These are phyloP conservation scores for Rhaphigaster nebulosa DNA, from an alignment of 2,888 invertebrate species.

Conservation along the genomic window DNA sequence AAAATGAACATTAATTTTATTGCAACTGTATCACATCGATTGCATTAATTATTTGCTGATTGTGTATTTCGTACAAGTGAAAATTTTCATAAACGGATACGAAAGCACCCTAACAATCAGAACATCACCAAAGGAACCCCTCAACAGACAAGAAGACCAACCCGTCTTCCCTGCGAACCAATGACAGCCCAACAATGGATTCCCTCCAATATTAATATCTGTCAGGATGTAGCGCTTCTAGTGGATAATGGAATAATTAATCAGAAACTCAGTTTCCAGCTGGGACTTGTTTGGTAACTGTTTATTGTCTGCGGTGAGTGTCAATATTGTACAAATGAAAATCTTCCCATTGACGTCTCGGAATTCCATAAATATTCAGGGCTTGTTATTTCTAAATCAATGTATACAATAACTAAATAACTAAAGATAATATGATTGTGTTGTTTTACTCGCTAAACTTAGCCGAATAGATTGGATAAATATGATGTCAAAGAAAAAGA, in stretches of 20 bases:
- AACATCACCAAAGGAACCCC: not conserved
- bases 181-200: not conserved
- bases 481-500: not conserved
- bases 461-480: not conserved
- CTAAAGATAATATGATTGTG: no score
- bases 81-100: not conserved
- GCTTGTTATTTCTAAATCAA: no score
- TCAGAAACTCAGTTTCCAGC: conserved; percentile 13
- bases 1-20: no score
- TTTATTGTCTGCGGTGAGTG: not conserved
- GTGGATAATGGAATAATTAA: not conserved
- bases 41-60: no score
- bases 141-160: not conserved
- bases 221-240: not conserved
- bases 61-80: not conserved
- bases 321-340: not conserved
- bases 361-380: not conserved
- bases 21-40: no score
- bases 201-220: conserved; percentile 29
- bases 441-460: not conserved
- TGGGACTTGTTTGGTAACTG: not conserved
- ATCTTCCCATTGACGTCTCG: not conserved
- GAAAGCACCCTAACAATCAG: not conserved
- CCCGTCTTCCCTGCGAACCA: not conserved
- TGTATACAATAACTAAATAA: no score